Base-by-base conservation (phyloP, 2,888 invertebrate species). In the Callimorpha dominula region DNA sequence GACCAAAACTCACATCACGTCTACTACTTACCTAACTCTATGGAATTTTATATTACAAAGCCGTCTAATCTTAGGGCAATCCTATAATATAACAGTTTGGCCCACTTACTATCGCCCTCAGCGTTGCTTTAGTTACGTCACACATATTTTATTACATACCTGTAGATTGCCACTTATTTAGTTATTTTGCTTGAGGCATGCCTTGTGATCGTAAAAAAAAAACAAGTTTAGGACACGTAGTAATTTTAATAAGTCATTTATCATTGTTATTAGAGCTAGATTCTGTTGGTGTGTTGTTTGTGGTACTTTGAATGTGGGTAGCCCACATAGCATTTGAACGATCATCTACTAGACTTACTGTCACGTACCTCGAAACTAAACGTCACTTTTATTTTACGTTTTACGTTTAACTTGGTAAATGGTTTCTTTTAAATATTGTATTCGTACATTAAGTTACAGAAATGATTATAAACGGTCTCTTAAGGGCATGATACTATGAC, bases 81-180 rank as follows among this genome's bases (percentile, higher is more conserved):
- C 73, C 68, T 71, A 80, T 77, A 82, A 82, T 80, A 83, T 80
- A 82, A 82, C 78, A 83, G 83, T 84, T 79, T 70, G 84, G 67
- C 70, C 85, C 84, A 86, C 79, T 85, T 85, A 86, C 85, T 86
- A 85, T 85, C 81, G 87, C 88, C 78, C 57, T 75, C 74, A 85
- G 87, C 78, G 63, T 68, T 64, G 62, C 75, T 81, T 82, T 72
- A 72, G 70, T 81, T 68, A 52, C 68, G 9, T 68, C 62, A 67
- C 40, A 60, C 20, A 17, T 31, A 63, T 74, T 52, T 42, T 64
- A 6, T 64, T 54, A 54, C 64, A 49, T 63, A 62, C 20, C 63
- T 63, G 50, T 63, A 54, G 63, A 52, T 64, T 52, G 50, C 50
- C 64, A 46, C 31, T 68, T 49, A 50, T 14, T 49, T 52, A 42